Conservation (phyloP, 2,888 invertebrate species). For the Lasioglossum lativentre region DNA sequence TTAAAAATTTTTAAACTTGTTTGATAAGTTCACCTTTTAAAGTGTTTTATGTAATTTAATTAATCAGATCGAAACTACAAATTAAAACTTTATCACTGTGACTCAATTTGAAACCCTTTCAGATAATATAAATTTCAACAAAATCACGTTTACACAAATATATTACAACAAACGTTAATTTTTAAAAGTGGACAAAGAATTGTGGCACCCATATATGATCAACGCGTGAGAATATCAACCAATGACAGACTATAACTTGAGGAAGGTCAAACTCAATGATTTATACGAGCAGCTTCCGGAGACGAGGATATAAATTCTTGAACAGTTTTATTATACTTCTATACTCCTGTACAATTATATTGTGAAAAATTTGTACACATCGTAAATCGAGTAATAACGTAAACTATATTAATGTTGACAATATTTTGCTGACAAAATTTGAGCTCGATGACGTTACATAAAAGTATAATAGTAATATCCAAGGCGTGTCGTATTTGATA, state of each 20-base stretch:
- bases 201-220: background rate
- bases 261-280: conserved; percentile 1
- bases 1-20: too few relatives aligned
- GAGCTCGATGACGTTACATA: background rate
- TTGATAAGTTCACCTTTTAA: too few relatives aligned
- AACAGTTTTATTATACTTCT: background rate
- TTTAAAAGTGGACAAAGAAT: background rate
- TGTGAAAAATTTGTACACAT: background rate
- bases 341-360: background rate
- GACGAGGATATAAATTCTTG: background rate
- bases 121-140: background rate
- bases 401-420: background rate
- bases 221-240: background rate
- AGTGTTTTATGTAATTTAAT: too few relatives aligned
- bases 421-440: background rate
- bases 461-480: background rate
- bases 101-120: too few relatives aligned
- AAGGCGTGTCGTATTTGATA: background rate
- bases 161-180: background rate
- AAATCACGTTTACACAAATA: background rate
- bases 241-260: background rate
- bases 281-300: too few relatives aligned
- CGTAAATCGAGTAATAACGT: background rate
- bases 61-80: background rate
- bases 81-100: background rate